Base-by-base conservation (phyloP, 2,113 vertebrate species). In the Campylorhamphus procurvoides region DNA sequence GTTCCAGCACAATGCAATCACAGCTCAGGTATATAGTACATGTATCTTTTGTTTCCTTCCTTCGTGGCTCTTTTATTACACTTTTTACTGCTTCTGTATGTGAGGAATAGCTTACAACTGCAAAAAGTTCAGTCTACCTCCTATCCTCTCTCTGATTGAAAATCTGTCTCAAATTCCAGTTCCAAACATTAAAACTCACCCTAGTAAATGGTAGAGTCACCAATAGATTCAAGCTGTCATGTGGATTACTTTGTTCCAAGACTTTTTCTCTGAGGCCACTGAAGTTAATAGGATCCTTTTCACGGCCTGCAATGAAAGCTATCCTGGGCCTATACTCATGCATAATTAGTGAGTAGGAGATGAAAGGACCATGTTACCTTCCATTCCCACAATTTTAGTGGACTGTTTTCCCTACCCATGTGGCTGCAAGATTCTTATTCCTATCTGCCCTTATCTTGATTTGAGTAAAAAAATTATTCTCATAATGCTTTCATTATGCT, bases 351-450 rank as follows among this genome's bases (percentile, higher is more conserved):
- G 53, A 84, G 62, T 58, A 49, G 46, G 84, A 94, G 86, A 94
- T 87, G 69, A 96, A 96, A 94, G 68, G 64, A 24, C 60, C 3
- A 0, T 3, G 18, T 79, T 81, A 81, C 68, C 76, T 87, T 40
- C 62, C 8, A 1, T 90, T 92, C 47, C 81, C 49, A 72, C 64
- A 68, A 60, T 94, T 95, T 93, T 66, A 82, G 76, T 90, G 84
- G 86, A 77, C 60, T 84, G 40, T 72, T 95, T 88, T 93, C 77
- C 76, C 40, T 78, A 60, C 23, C 88, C 87, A 96, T 89, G 76
- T 95, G 93, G 92, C 73, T 87, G 73, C 90, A 95, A 96, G 90
- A 79, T 89, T 95, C 86, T 96, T 76, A 82, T 92, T 96, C 64
- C 64, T 29, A 44, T 75, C 87, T 87, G 29, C 42, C 72, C 80